Percentiles rank a stretch among this genome's conserved stretches.
phyloP scores from a whole-genome alignment of 2,797 vertebrate genomes.

The Oreochromis mossambicus region DNA sequence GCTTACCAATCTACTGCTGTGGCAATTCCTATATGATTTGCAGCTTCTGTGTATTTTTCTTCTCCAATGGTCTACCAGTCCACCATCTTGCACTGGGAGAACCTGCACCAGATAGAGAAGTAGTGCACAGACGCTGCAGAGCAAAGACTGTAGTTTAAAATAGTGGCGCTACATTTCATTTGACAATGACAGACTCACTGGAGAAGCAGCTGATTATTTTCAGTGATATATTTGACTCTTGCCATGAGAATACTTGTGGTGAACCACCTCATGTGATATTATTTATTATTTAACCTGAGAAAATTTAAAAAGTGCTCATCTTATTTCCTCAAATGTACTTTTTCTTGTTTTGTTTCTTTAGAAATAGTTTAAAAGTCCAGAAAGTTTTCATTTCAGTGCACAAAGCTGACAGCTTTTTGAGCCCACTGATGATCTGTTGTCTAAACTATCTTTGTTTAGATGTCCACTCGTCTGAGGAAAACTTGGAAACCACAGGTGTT shows the following conservation, averaged over 20 bases:
- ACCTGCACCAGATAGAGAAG: no score
- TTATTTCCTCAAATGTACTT: neutral
- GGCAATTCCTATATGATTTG: neutral
- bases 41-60: no score
- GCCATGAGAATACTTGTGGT: neutral
- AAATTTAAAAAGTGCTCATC: neutral
- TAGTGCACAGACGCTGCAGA: neutral
- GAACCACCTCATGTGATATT: neutral
- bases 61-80: neutral
- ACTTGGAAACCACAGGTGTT: slow-evolving; percentile 91
- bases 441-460: slow-evolving; percentile 45
- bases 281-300: neutral
- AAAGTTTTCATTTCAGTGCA: neutral
- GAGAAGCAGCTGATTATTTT: neutral
- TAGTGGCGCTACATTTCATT: neutral
- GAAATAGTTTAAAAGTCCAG: neutral
- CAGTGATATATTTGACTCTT: neutral
- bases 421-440: neutral
- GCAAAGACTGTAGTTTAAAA: neutral
- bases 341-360: neutral
- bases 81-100: neutral
- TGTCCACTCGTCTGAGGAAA: slow-evolving; percentile 82
- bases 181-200: neutral
- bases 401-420: neutral
- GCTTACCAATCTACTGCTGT: neutral